Evolutionary conservation across 1,140 invertebrate genomes (phyloP).

Genomic region (Camponotus floridanus): DNA sequence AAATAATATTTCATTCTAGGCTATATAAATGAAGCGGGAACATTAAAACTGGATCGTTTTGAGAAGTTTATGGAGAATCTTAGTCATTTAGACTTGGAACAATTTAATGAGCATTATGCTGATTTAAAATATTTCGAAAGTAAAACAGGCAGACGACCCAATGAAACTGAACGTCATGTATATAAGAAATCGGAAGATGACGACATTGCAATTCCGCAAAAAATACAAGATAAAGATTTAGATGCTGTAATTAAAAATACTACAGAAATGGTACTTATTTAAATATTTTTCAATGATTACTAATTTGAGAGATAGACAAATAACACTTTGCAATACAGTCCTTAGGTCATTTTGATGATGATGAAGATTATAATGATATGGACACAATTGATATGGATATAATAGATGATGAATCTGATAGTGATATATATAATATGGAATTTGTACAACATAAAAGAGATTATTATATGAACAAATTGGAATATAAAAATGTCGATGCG

Average conservation of each 20-base stretch:
- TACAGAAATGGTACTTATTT: slow-evolving; percentile 86
- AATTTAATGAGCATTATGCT: slow-evolving; percentile 94
- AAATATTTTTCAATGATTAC: not conserved
- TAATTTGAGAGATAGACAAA: slow-evolving; percentile 21
- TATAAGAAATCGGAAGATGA: slow-evolving; percentile 72
- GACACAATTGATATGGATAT: slow-evolving; percentile 20
- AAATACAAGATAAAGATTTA: slow-evolving; percentile 85
- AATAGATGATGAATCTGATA: slow-evolving; percentile 77
- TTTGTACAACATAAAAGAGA: slow-evolving; percentile 95
- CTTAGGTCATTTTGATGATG: slow-evolving; percentile 84
- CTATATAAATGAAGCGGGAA: slow-evolving; percentile 97
- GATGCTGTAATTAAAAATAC: slow-evolving; percentile 88
- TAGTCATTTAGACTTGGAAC: slow-evolving; percentile 92
- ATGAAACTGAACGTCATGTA: slow-evolving; percentile 71
- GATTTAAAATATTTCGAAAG: slow-evolving; percentile 95
- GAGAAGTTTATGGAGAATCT: slow-evolving; percentile 94
- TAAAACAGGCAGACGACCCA: slow-evolving; percentile 89
- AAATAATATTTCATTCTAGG: slow-evolving; percentile 86
- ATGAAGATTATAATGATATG: slow-evolving; percentile 12
- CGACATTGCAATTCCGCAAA: slow-evolving; percentile 60
- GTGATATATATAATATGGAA: slow-evolving; percentile 89
- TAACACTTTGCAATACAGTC: slow-evolving; percentile 67
- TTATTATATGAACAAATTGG: slow-evolving; percentile 97
- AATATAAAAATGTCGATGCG: slow-evolving; percentile 91
- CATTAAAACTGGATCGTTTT: slow-evolving; percentile 94